Percentiles rank a stretch among this genome's conserved stretches.
Evolutionary conservation across 1,140 invertebrate species (phyloP).

Genomic region (Steinernema khuongi): DNA sequence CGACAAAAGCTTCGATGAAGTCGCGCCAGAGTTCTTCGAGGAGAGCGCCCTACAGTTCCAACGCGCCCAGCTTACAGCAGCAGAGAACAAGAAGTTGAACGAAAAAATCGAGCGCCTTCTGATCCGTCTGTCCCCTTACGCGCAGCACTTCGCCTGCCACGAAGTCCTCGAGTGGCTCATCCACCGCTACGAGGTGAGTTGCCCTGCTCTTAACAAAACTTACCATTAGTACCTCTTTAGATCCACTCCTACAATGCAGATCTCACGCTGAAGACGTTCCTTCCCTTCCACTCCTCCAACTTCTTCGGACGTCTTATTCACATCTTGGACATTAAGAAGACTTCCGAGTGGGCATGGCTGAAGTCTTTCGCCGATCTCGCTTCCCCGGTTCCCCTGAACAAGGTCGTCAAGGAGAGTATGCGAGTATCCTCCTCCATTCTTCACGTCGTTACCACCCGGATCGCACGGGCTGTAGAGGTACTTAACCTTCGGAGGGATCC

Average conservation of each 20-base stretch:
- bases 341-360: constrained; percentile 28
- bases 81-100: constrained; percentile 26
- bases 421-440: constrained; percentile 25
- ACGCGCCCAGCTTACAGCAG: neutral
- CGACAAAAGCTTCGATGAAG: constrained; percentile 21
- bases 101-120: constrained; percentile 30
- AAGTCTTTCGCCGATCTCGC: neutral
- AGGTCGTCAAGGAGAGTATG: neutral
- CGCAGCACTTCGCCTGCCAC: constrained; percentile 37
- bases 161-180: constrained; percentile 37
- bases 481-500: neutral
- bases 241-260: constrained; percentile 41
- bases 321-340: constrained; percentile 27
- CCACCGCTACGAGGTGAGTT: constrained; percentile 29
- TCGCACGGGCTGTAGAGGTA: constrained; percentile 26
- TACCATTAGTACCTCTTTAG: constrained; percentile 12
- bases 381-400: constrained; percentile 9
- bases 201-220: constrained; percentile 11
- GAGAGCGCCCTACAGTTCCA: constrained; percentile 30
- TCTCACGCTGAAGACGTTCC: constrained; percentile 26
- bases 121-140: constrained; percentile 29
- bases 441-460: constrained; percentile 26
- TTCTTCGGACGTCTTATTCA: constrained; percentile 32
- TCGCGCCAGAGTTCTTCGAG: constrained; percentile 21
- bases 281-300: constrained; percentile 39